phyloP scores from a whole-genome alignment of 2,113 vertebrate species.

The Marmota flaviventris region DNA sequence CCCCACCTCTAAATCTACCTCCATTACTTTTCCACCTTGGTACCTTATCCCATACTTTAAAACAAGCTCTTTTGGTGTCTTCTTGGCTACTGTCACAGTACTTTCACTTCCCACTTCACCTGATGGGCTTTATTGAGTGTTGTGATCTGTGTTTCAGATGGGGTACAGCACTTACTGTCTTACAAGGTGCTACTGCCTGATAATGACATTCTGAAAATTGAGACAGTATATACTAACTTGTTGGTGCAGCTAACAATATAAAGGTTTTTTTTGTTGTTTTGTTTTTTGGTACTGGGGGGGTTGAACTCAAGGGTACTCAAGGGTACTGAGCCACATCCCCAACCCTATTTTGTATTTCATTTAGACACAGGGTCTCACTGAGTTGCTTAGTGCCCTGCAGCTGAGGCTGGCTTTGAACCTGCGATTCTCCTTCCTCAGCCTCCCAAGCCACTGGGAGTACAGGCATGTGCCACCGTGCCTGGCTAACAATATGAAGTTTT shows the following conservation, averaged over 20 bases:
- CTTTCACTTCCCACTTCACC: neutral
- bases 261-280: neutral
- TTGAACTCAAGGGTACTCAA: no score
- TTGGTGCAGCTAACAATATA: neutral
- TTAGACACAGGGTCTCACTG: no score
- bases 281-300: no score
- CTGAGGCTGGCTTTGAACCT: no score
- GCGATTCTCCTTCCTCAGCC: no score
- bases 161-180: neutral
- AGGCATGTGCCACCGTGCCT: no score
- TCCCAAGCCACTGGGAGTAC: no score
- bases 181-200: neutral
- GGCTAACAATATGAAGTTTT: no score
- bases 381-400: no score
- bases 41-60: conserved; percentile 15
- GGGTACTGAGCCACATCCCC: no score
- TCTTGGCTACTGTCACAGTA: neutral
- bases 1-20: neutral
- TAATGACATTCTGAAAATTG: conserved; percentile 23
- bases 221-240: neutral
- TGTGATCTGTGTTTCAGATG: neutral
- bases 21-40: neutral
- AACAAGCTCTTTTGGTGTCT: neutral
- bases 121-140: neutral
- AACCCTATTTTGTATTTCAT: no score